These are phyloP conservation scores for Myrmecophaga tridactyla DNA, from an alignment of 2,113 vertebrate genomes.

Conservation along the genomic window DNA sequence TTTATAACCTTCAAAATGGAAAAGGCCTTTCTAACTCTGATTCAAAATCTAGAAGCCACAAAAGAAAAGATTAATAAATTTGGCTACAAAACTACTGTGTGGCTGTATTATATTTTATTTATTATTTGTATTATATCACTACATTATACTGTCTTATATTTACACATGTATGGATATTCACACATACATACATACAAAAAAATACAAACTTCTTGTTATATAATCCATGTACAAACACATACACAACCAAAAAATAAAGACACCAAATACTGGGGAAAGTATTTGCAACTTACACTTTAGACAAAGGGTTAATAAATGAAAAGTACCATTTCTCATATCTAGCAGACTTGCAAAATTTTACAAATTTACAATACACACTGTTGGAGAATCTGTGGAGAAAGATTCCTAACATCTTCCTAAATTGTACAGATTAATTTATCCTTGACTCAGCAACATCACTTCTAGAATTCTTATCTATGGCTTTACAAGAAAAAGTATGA, in stretches of 20 bases:
- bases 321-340: not conserved
- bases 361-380: not conserved
- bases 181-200: no score
- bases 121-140: no score
- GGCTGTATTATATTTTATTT: not conserved
- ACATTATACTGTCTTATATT: not conserved
- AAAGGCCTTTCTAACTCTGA: not conserved
- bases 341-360: not conserved
- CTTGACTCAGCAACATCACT: constrained; percentile 6
- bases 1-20: not conserved
- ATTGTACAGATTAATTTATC: not conserved
- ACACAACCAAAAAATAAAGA: not conserved
- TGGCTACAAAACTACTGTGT: not conserved
- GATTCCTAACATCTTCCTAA: not conserved
- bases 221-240: not conserved
- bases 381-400: not conserved
- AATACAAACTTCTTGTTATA: not conserved
- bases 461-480: not conserved
- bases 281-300: not conserved
- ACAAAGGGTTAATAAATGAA: not conserved
- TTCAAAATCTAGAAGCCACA: not conserved
- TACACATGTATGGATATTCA: not conserved
- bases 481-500: not conserved
- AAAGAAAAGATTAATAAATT: constrained; percentile 34
- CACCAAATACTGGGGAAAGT: not conserved